Percentiles rank a stretch among this genome's conserved stretches.
phyloP scores from a whole-genome alignment of 2,888 invertebrate genomes.

The Lobophora halterata region DNA sequence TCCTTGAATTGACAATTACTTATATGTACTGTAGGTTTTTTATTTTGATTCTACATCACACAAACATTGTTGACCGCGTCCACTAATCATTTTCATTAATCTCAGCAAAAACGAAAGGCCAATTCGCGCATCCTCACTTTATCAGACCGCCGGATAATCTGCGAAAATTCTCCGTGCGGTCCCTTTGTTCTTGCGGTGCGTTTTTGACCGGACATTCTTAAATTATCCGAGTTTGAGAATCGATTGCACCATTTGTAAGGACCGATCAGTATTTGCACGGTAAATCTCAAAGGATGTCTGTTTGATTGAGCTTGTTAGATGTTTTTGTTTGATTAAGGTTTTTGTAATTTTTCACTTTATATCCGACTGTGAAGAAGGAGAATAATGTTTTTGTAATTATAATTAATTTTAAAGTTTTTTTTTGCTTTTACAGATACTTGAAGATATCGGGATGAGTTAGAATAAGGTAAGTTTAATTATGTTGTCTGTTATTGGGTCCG shows the following conservation, averaged over 20 bases:
- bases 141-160: conserved; percentile 75
- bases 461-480: conserved; percentile 41
- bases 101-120: conserved; percentile 37
- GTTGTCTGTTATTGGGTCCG: no score
- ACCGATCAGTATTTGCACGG: conserved; percentile 69
- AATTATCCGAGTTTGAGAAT: conserved; percentile 67
- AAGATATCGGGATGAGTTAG: conserved; percentile 49
- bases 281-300: conserved; percentile 66
- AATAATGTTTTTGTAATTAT: conserved; percentile 19
- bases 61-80: no score
- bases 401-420: no score
- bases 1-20: no score
- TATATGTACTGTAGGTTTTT: no score
- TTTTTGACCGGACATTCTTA: conserved; percentile 60
- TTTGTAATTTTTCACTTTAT: conserved; percentile 33
- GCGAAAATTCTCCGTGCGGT: conserved; percentile 67
- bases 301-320: conserved; percentile 47
- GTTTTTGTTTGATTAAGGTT: conserved; percentile 38
- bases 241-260: conserved; percentile 54
- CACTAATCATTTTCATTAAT: neutral
- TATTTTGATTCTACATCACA: no score
- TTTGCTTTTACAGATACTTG: conserved; percentile 39
- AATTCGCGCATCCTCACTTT: conserved; percentile 51
- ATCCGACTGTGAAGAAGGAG: neutral
- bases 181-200: conserved; percentile 56